Evolutionary conservation across 2,797 vertebrate species (phyloP).

Genomic region (Huso huso): DNA sequence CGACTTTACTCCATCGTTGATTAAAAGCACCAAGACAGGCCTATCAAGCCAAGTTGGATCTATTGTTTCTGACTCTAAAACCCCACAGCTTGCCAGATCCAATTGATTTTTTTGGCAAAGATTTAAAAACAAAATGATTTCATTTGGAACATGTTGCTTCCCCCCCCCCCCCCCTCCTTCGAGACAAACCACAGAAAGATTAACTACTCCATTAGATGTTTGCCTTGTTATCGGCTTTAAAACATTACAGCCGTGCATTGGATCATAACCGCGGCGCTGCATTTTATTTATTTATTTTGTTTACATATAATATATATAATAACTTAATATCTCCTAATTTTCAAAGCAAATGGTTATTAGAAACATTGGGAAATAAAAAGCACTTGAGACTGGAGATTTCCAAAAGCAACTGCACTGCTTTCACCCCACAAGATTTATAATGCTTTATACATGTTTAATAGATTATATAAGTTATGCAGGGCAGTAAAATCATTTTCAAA

Average conservation of each 20-base stretch:
- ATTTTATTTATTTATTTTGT: no score
- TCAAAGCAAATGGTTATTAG: no score
- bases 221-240: slow-evolving; percentile 11
- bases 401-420: no score
- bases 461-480: no score
- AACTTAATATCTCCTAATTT: no score
- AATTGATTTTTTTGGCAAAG: slow-evolving; percentile 25
- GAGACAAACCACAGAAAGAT: slow-evolving; percentile 27
- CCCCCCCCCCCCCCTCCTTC: slow-evolving; percentile 13
- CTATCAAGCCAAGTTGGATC: slow-evolving; percentile 11
- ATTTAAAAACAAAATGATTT: slow-evolving; percentile 33
- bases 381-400: no score
- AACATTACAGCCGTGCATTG: slow-evolving; percentile 19
- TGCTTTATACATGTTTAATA: no score
- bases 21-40: slow-evolving; percentile 32
- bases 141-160: slow-evolving; percentile 32
- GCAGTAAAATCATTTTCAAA: no score
- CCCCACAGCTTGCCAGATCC: slow-evolving; percentile 11
- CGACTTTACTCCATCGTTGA: slow-evolving; percentile 25
- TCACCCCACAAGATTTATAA: no score
- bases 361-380: no score
- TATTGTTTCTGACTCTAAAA: not conserved
- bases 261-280: slow-evolving; percentile 6
- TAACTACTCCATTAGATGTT: slow-evolving; percentile 20
- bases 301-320: no score